Conservation (phyloP, 2,797 vertebrate species). For the Rhinoraja longicauda region DNA sequence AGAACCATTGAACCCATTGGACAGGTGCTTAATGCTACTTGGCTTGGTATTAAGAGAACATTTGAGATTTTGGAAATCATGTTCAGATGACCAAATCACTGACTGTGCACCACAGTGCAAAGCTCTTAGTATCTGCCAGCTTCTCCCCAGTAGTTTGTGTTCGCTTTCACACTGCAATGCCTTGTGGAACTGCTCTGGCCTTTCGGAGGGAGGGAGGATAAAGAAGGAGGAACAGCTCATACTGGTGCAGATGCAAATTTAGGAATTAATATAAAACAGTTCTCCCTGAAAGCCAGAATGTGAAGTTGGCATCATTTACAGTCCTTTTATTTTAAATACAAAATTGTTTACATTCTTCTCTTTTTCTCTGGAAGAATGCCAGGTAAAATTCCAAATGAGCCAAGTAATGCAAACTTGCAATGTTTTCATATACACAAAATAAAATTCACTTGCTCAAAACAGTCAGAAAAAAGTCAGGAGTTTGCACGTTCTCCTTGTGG, state of each 20-base stretch:
- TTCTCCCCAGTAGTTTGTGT: not conserved
- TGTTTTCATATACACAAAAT: not conserved
- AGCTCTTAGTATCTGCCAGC: not conserved
- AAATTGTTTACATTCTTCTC: not conserved
- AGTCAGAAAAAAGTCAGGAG: not conserved
- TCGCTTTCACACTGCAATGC: not conserved
- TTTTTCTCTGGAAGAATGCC: not conserved
- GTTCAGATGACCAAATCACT: not conserved
- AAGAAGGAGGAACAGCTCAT: not conserved
- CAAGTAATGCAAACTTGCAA: not conserved
- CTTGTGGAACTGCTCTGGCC: not conserved
- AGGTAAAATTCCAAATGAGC: not conserved
- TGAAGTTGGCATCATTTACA: slow-evolving; percentile 16
- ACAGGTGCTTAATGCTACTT: not conserved
- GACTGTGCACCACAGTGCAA: not conserved
- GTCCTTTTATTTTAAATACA: not conserved
- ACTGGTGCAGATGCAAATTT: slow-evolving; percentile 18
- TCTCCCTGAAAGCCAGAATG: not conserved
- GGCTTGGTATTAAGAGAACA: not conserved
- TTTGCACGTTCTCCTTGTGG: not conserved
- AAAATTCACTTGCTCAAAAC: not conserved
- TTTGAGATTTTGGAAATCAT: not conserved
- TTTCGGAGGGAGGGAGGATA: not conserved
- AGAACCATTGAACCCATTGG: too few relatives aligned
- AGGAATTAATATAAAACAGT: not conserved